Base-by-base conservation (phyloP, 1,140 invertebrate species). In the Magallana ariakensis region DNA sequence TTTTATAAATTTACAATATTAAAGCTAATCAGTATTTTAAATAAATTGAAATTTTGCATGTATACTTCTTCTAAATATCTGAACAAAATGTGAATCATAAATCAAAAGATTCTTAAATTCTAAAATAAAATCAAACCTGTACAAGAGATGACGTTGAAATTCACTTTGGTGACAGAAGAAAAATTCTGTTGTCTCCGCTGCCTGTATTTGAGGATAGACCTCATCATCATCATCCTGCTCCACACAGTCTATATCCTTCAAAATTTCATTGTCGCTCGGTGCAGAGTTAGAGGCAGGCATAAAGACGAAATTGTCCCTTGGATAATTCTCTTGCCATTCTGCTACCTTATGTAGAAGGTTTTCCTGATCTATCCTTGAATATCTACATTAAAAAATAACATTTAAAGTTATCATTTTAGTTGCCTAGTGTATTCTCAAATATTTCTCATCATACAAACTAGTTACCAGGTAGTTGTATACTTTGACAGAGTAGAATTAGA, bases 331-430 rank as follows among this genome's bases (percentile, higher is more conserved):
- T 83, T 83, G 80, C 85, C 88, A 89, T 19, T 86, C 85, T 80
- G 87, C 19, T 80, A 87, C 83, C 55, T 19, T 54, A 13, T 87
- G 56, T 2, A 83, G 16, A 6, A 89, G 33, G 46, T 89, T 89
- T 60, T 87, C 85, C 57, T 86, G 87, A 84, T 89, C 87, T 57
- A 89, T 57, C 57, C 87, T 89, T 33, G 88, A 89, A 60, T 83
- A 87, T 54, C 85, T 86, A 60, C 19, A 9, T 54, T 10, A 85
- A 75, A 80, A 83, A 58, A 83, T n/a, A 83, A 54, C 16, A 26
- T 55, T 83, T 16, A 80, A 80, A 26, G 26, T 80, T 10, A 80
- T 9, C 46, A 70, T 19, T 70, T 22, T 70, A 19, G 19, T 70
- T 26, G n/a, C 62, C 22, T 70, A 19, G 8, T 22, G 62, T 19